phyloP scores from a whole-genome alignment of 2,113 vertebrate species.

The Myrmecobius fasciatus region DNA sequence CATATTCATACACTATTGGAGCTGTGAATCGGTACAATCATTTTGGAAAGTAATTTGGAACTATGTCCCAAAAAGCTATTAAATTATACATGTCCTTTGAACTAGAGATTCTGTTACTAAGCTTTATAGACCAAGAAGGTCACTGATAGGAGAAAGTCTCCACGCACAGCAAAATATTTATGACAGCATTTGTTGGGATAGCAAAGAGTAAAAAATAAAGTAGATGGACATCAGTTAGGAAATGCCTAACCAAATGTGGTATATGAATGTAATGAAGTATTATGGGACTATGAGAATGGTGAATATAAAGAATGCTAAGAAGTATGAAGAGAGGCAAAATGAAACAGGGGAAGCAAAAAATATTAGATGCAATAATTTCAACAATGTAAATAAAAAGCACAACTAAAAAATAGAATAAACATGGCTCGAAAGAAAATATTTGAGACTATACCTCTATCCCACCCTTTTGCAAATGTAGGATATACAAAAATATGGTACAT shows the following conservation, averaged over 20 bases:
- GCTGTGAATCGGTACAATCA: not conserved
- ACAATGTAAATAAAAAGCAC: not conserved
- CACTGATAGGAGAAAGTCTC: not conserved
- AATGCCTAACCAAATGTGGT: not conserved
- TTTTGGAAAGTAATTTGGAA: not conserved
- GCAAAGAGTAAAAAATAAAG: not conserved
- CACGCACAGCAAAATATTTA: not conserved
- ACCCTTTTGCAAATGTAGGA: not conserved
- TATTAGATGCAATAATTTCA: not conserved
- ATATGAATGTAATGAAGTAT: not conserved
- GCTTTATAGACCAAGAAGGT: not conserved
- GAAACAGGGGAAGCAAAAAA: not conserved
- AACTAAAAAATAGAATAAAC: not conserved
- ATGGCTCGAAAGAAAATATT: not conserved
- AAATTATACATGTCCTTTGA: not conserved
- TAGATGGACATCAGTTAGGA: not conserved
- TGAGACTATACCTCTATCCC: not conserved
- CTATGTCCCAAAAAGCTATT: not conserved
- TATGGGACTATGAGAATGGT: not conserved
- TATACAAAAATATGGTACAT: not conserved
- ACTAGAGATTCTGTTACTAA: not conserved
- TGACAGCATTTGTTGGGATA: not conserved
- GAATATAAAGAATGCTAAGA: not conserved
- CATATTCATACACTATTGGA: not conserved
- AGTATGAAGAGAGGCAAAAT: not conserved